Evolutionary conservation across 92 coral and sea anemone genomes (phyloP).

Genomic region (Epizoanthus scotinus): DNA sequence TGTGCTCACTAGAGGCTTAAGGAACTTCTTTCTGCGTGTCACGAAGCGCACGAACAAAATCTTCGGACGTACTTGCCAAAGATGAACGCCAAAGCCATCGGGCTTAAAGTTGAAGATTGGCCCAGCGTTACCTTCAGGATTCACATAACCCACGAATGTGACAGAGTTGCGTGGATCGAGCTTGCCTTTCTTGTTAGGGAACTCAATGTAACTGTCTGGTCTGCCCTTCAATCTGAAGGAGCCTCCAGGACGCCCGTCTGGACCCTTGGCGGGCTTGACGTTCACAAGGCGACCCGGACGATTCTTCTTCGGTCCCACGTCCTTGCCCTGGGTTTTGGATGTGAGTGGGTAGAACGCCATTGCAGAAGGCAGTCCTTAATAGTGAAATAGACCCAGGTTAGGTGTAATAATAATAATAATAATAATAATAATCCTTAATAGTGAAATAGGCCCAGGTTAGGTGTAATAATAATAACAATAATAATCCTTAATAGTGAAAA

Average conservation of each 20-base stretch:
- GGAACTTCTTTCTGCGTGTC: conserved; percentile 44
- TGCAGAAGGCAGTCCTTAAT: conserved; percentile 65
- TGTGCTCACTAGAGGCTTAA: conserved; percentile 50
- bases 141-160: conserved; percentile 65
- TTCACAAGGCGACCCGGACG: conserved; percentile 56
- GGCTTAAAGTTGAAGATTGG: conserved; percentile 84
- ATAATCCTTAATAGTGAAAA: too few species aligned
- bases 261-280: conserved; percentile 50
- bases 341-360: conserved; percentile 76
- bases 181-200: conserved; percentile 71
- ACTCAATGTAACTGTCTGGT: conserved; percentile 71
- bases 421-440: too few species aligned
- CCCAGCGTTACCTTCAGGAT: conserved; percentile 65
- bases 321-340: conserved; percentile 47
- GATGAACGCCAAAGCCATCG: conserved; percentile 81
- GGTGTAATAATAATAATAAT: too few species aligned
- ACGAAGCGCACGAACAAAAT: conserved; percentile 74
- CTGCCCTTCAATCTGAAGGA: conserved; percentile 67
- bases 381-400: not conserved
- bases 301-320: conserved; percentile 70
- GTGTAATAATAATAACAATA: too few species aligned
- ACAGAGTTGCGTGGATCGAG: conserved; percentile 58
- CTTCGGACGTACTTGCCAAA: conserved; percentile 79
- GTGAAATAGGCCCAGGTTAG: too few species aligned
- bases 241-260: conserved; percentile 65